A percentile compares a stretch with the other conserved stretches of the same genome.
Evolutionary conservation across 2,888 invertebrate species (phyloP).

Genomic region (Thera britannica): DNA sequence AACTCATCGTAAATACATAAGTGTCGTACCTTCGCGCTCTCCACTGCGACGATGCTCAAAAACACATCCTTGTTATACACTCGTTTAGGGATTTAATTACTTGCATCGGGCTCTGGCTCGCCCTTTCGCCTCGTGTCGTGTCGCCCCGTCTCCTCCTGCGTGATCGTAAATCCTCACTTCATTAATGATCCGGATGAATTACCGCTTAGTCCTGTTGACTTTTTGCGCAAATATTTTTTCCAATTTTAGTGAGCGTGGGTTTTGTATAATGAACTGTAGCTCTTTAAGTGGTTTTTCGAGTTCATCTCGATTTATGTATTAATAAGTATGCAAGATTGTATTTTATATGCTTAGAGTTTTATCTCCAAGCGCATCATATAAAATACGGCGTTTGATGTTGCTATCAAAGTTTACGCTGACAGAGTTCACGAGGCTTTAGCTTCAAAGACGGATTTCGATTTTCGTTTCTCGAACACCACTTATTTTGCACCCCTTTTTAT

Average conservation of each 20-base stretch:
- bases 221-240: slow-evolving; percentile 71
- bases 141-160: slow-evolving; percentile 56
- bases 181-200: slow-evolving; percentile 81
- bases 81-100: slow-evolving; percentile 83
- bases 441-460: slow-evolving; percentile 28
- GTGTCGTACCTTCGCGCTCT: slow-evolving; percentile 67
- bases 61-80: slow-evolving; percentile 80
- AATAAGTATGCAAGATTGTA: slow-evolving; percentile 69
- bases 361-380: slow-evolving; percentile 61
- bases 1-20: slow-evolving; percentile 78
- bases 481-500: slow-evolving; percentile 29
- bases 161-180: slow-evolving; percentile 80
- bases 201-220: slow-evolving; percentile 75
- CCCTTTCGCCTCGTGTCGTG: slow-evolving; percentile 51
- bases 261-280: slow-evolving; percentile 69
- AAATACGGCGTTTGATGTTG: slow-evolving; percentile 51
- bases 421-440: slow-evolving; percentile 32
- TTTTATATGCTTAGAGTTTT: slow-evolving; percentile 60
- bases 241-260: slow-evolving; percentile 72
- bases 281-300: slow-evolving; percentile 77
- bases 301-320: slow-evolving; percentile 75
- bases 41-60: slow-evolving; percentile 67
- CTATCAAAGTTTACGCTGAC: slow-evolving; percentile 48
- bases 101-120: slow-evolving; percentile 69
- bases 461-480: slow-evolving; percentile 19